Evolutionary conservation across 2,797 vertebrate species (phyloP).

Genomic region (Jordanella pulchra): DNA sequence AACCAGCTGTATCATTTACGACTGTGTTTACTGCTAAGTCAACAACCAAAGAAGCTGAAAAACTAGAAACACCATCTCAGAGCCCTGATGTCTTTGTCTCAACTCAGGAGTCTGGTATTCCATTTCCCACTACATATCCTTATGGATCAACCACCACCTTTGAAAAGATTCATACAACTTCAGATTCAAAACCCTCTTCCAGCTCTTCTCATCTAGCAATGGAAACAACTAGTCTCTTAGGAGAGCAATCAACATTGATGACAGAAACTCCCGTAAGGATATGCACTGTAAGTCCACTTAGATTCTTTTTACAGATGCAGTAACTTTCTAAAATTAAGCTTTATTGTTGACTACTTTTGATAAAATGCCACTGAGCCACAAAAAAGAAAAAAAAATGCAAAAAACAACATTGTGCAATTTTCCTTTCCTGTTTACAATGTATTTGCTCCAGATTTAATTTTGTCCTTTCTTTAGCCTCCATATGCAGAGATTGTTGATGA

Average conservation of each 20-base stretch:
- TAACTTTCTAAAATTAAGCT: too few relatives aligned
- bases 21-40: conserved; percentile 23
- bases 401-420: not conserved
- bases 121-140: not conserved
- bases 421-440: not conserved
- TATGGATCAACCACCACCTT: conserved; percentile 9
- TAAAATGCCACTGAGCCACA: too few relatives aligned
- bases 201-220: conserved; percentile 6
- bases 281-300: conserved; percentile 75
- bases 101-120: conserved; percentile 20
- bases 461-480: conserved; percentile 71
- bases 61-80: conserved; percentile 7
- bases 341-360: too few relatives aligned
- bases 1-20: conserved; percentile 37
- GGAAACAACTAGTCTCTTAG: conserved; percentile 26
- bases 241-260: conserved; percentile 35
- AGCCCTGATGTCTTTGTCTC: conserved; percentile 15
- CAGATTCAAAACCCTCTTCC: conserved; percentile 10
- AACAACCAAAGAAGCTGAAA: conserved; percentile 27
- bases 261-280: conserved; percentile 57
- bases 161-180: conserved; percentile 20
- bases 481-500: conserved; percentile 86
- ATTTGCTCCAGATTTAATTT: not conserved
- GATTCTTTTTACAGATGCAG: not conserved
- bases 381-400: too few relatives aligned